Percentiles rank a stretch among this genome's conserved stretches.
Evolutionary conservation across 2,797 vertebrate genomes (phyloP).

Genomic region (Cyclopterus lumpus): DNA sequence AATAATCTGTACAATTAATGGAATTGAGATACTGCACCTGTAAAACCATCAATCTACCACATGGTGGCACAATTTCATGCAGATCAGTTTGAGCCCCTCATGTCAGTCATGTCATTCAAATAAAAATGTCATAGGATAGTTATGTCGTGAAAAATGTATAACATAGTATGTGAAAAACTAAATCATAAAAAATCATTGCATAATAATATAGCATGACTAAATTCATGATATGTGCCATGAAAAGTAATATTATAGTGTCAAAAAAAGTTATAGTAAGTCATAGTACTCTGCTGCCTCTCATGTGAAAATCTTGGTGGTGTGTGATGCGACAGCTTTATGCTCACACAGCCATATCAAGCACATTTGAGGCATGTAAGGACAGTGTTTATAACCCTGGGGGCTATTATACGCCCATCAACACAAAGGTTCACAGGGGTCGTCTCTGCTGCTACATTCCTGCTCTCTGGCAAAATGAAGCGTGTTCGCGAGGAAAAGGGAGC

Average conservation of each 20-base stretch:
- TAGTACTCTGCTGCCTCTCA: too few relatives aligned
- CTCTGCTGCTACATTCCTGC: conserved; percentile 7
- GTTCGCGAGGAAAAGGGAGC: not conserved
- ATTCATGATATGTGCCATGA: too few relatives aligned
- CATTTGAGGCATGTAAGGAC: not conserved
- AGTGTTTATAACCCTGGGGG: not conserved
- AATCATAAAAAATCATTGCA: not conserved
- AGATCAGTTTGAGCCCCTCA: not conserved
- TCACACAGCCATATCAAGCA: not conserved
- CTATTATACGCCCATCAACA: conserved; percentile 2
- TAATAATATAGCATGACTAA: too few relatives aligned
- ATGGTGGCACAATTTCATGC: conserved; percentile 53
- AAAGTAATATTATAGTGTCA: not conserved
- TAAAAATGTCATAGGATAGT: not conserved
- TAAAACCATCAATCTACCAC: conserved; percentile 42
- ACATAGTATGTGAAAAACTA: not conserved
- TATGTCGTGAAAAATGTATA: not conserved
- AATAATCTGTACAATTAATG: not conserved
- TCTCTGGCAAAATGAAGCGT: not conserved
- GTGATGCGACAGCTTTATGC: not conserved
- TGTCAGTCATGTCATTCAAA: not conserved
- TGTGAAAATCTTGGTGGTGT: not conserved
- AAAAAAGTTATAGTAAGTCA: not conserved
- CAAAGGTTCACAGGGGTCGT: conserved; percentile 8
- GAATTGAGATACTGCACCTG: not conserved